These are phyloP conservation scores for Pogonus chalceus DNA, from an alignment of 1,140 invertebrate species.

Conservation along the genomic window DNA sequence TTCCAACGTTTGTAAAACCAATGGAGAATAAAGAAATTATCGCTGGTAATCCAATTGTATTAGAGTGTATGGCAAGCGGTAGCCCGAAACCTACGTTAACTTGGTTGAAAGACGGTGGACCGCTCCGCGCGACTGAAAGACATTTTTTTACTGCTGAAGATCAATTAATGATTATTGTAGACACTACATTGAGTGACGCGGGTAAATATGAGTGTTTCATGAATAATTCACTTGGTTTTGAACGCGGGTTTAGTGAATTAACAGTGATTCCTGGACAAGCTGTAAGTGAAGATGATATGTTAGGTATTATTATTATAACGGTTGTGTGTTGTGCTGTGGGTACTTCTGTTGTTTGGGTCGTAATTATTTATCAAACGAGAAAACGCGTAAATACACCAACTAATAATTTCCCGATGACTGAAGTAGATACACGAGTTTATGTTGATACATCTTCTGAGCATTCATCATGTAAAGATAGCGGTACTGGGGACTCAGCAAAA, in stretches of 20 bases:
- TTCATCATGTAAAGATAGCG: conserved; percentile 55
- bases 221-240: conserved; percentile 69
- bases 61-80: conserved; percentile 80
- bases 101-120: conserved; percentile 79
- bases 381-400: conserved; percentile 40
- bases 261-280: conserved; percentile 43
- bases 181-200: conserved; percentile 62
- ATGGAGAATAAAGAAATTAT: conserved; percentile 75
- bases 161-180: conserved; percentile 79
- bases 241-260: conserved; percentile 41
- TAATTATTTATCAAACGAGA: conserved; percentile 81
- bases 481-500: conserved; percentile 55
- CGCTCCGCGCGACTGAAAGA: conserved; percentile 58
- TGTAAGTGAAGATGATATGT: conserved; percentile 55
- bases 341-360: conserved; percentile 84
- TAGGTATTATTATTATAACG: conserved; percentile 78
- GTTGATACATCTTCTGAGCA: conserved; percentile 35
- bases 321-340: conserved; percentile 82
- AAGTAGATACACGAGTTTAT: conserved; percentile 15
- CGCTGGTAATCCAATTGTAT: conserved; percentile 66
- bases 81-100: conserved; percentile 76
- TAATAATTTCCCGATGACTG: conserved; percentile 11
- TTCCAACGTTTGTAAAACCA: conserved; percentile 72
- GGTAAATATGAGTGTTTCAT: conserved; percentile 85
- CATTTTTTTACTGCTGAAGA: conserved; percentile 77